Evolutionary conservation across 2,888 invertebrate genomes (phyloP).

Genomic region (Drosophila glabriapex): DNA sequence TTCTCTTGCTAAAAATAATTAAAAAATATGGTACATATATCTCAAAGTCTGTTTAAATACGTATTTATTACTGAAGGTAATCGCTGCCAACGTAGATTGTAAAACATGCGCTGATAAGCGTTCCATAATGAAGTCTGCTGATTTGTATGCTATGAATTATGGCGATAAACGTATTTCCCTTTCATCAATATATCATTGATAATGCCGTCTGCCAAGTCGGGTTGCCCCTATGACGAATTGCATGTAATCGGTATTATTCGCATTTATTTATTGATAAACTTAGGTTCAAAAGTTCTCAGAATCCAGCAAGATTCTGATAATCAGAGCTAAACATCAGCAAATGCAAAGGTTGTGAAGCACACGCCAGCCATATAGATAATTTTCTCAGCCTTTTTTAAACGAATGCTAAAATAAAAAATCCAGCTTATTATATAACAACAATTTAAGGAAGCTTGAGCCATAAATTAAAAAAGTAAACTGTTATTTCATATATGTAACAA

Average conservation of each 20-base stretch:
- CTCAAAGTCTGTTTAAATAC: constrained; percentile 26
- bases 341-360: constrained; percentile 2
- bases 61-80: not conserved
- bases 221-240: constrained; percentile 26
- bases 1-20: not conserved
- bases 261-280: constrained; percentile 40
- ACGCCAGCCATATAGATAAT: constrained; percentile 4
- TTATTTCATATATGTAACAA: no score
- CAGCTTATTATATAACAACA: no score
- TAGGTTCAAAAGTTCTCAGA: not conserved
- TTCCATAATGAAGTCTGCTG: constrained; percentile 11
- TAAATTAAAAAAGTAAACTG: no score
- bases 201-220: constrained; percentile 14
- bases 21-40: constrained; percentile 34
- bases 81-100: constrained; percentile 17
- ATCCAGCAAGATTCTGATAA: not conserved
- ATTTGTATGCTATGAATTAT: constrained; percentile 46
- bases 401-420: not conserved
- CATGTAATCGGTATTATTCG: constrained; percentile 1
- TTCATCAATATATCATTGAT: not conserved
- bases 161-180: not conserved
- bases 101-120: constrained; percentile 32
- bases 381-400: not conserved
- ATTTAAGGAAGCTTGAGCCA: no score
- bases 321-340: not conserved